Evolutionary conservation across 2,113 vertebrate genomes (phyloP).

Genomic region (Melanerpes formicivorus): DNA sequence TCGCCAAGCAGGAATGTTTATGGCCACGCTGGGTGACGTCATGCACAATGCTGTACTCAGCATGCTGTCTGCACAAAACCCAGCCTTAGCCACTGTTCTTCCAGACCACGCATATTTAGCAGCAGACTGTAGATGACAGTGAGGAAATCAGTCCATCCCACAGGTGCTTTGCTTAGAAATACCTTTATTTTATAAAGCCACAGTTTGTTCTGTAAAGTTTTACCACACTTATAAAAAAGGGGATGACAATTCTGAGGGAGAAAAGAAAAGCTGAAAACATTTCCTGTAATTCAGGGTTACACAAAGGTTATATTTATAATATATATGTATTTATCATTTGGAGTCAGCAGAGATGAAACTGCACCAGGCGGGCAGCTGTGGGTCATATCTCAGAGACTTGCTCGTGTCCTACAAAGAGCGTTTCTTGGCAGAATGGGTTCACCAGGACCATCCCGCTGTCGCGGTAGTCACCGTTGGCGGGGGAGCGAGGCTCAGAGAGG

Average conservation of each 20-base stretch:
- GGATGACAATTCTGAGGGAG: constrained; percentile 80
- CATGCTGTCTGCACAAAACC: not conserved
- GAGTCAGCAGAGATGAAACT: constrained; percentile 54
- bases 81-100: not conserved
- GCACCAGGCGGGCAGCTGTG: not conserved
- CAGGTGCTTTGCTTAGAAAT: constrained; percentile 81
- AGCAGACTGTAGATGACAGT: not conserved
- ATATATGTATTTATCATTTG: constrained; percentile 80
- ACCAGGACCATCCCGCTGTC: constrained; percentile 95
- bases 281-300: constrained; percentile 76
- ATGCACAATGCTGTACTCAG: not conserved
- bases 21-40: not conserved
- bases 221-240: constrained; percentile 93
- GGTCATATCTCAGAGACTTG: constrained; percentile 90
- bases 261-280: constrained; percentile 78
- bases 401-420: constrained; percentile 91
- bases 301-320: constrained; percentile 84
- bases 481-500: constrained; percentile 88
- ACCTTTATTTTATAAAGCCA: constrained; percentile 92
- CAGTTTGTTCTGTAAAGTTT: constrained; percentile 86
- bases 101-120: not conserved
- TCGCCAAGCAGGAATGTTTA: not conserved
- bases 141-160: constrained; percentile 42
- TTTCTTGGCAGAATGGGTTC: constrained; percentile 99
- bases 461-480: constrained; percentile 93